These are phyloP conservation scores for Myioborus miniatus DNA, from an alignment of 2,797 vertebrate species.

Conservation along the genomic window DNA sequence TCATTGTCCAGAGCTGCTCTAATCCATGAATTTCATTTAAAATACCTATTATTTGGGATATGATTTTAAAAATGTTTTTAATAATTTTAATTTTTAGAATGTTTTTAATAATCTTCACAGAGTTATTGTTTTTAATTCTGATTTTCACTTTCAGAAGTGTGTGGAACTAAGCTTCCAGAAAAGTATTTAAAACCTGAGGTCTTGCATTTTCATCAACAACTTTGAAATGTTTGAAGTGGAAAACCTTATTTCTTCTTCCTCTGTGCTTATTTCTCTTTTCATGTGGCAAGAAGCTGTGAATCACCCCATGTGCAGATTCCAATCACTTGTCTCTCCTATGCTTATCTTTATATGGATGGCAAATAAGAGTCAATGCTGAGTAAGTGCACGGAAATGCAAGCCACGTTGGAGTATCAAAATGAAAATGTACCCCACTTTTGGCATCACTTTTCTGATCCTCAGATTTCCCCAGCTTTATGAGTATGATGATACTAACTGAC, in stretches of 20 bases:
- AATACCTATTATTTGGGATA: neutral
- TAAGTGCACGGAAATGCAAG: neutral
- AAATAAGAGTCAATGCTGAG: neutral
- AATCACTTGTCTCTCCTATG: neutral
- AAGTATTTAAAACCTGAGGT: neutral
- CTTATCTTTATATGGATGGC: neutral
- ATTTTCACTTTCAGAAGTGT: neutral
- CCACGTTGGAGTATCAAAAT: neutral
- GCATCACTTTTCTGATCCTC: neutral
- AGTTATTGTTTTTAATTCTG: neutral
- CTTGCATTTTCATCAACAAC: neutral
- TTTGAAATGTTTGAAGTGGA: neutral
- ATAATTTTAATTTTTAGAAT: neutral
- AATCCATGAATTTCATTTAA: neutral
- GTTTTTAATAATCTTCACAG: neutral
- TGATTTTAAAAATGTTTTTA: neutral
- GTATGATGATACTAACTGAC: neutral
- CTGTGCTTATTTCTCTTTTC: neutral
- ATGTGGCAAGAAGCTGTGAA: neutral
- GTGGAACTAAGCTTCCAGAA: neutral
- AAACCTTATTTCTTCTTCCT: neutral
- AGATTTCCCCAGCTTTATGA: neutral
- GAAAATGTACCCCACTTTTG: neutral
- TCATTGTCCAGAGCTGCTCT: neutral
- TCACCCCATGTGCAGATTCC: neutral